These are phyloP conservation scores for Polietes domitor DNA, from an alignment of 2,888 invertebrate genomes.

Conservation along the genomic window DNA sequence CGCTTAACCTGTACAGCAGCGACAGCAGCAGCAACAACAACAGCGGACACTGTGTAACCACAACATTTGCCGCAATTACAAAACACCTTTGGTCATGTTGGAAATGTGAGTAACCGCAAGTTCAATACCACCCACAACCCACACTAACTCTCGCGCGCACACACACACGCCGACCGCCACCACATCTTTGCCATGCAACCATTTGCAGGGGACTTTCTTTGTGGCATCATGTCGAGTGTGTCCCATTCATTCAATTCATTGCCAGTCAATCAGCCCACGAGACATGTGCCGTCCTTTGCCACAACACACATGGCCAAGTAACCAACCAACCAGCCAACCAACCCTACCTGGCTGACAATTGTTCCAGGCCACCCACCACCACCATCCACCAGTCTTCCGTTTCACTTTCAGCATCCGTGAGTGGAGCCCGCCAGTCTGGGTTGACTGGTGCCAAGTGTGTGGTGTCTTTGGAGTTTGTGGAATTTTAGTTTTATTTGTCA, in stretches of 20 bases:
- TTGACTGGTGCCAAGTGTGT: background rate
- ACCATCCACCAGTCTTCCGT: no score
- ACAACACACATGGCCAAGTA: no score
- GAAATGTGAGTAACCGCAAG: constrained; percentile 61
- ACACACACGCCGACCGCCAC: background rate
- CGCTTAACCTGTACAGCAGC: constrained; percentile 39
- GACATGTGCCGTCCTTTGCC: background rate
- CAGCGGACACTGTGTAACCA: constrained; percentile 28
- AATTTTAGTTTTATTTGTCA: background rate
- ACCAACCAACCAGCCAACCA: no score
- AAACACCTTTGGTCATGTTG: constrained; percentile 54
- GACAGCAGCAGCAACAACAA: background rate
- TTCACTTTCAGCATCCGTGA: background rate
- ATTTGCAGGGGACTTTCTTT: constrained; percentile 11
- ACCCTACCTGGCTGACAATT: no score
- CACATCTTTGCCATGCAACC: background rate
- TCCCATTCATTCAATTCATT: no score
- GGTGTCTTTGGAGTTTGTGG: background rate
- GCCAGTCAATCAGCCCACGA: constrained; percentile 4
- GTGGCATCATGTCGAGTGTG: background rate
- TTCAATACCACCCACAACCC: constrained; percentile 64
- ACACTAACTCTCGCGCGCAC: background rate
- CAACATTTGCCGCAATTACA: constrained; percentile 14
- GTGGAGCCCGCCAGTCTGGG: background rate
- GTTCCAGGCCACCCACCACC: no score